Evolutionary conservation across 2,797 vertebrate genomes (phyloP).

Genomic region (Holocentrus rufus): DNA sequence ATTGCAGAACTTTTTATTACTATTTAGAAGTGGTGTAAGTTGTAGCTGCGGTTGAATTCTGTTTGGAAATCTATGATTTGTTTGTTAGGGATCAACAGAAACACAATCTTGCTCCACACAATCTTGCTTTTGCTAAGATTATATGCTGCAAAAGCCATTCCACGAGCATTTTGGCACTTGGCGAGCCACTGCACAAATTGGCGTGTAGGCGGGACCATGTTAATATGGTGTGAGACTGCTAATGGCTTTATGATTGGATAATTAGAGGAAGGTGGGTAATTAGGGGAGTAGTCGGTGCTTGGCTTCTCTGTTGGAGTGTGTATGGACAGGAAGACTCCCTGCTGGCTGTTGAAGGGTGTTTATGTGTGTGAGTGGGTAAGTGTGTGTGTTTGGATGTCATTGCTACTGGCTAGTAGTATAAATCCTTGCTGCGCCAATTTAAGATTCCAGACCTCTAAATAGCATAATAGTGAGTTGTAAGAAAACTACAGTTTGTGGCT

Average conservation of each 20-base stretch:
- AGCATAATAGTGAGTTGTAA: conserved; percentile 29
- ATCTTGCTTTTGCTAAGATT: conserved; percentile 38
- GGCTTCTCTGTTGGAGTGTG: conserved; percentile 70
- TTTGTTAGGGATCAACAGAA: conserved; percentile 50
- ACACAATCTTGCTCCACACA: conserved; percentile 22
- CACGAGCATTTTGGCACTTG: conserved; percentile 63
- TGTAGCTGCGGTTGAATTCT: conserved; percentile 44
- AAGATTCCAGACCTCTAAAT: conserved; percentile 58
- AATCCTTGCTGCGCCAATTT: conserved; percentile 70
- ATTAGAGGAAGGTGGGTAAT: conserved; percentile 86
- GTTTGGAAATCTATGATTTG: conserved; percentile 54
- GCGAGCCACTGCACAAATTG: conserved; percentile 68
- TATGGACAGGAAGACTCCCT: conserved; percentile 81
- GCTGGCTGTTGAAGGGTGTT: conserved; percentile 76
- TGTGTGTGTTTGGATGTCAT: conserved; percentile 76
- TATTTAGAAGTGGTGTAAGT: conserved; percentile 18
- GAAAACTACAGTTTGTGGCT: conserved; percentile 39
- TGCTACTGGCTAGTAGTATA: conserved; percentile 71
- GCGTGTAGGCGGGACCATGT: conserved; percentile 79
- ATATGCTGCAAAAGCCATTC: conserved; percentile 55
- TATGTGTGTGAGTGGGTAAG: conserved; percentile 70
- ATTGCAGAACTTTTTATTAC: conserved; percentile 19
- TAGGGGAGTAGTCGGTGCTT: conserved; percentile 78
- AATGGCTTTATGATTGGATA: conserved; percentile 87
- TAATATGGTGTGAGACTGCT: conserved; percentile 86